phyloP scores from a whole-genome alignment of 1,140 invertebrate genomes.

The Periplaneta americana region DNA sequence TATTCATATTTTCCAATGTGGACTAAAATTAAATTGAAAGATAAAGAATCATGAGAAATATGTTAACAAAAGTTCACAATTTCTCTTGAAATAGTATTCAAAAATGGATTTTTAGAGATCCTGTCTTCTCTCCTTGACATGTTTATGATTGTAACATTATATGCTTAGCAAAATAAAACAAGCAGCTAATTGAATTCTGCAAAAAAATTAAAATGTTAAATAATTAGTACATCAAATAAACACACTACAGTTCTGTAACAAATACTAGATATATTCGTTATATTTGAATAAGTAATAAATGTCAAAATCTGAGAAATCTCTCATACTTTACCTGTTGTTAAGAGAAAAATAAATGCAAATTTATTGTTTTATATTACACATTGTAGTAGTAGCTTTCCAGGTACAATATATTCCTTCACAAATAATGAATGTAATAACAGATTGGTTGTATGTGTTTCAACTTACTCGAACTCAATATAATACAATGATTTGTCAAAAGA shows the following conservation, averaged over 20 bases:
- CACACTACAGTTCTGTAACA: neutral
- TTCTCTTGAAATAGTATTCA: neutral
- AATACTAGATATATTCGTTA: neutral
- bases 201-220: neutral
- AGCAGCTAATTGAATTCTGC: neutral
- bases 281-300: neutral
- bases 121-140: slow-evolving; percentile 30
- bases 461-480: too few relatives aligned
- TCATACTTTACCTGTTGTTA: neutral
- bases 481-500: too few relatives aligned
- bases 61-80: too few relatives aligned
- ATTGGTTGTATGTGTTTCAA: too few relatives aligned
- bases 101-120: neutral
- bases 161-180: neutral
- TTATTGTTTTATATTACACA: too few relatives aligned
- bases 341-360: too few relatives aligned
- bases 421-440: too few relatives aligned
- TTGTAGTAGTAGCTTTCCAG: too few relatives aligned
- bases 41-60: too few relatives aligned
- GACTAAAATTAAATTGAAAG: too few relatives aligned
- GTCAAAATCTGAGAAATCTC: neutral
- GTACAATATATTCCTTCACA: too few relatives aligned
- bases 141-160: slow-evolving; percentile 35
- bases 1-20: too few relatives aligned
- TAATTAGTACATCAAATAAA: neutral